Conservation (phyloP, 2,797 vertebrate species). For the Buphagus erythrorhynchus region DNA sequence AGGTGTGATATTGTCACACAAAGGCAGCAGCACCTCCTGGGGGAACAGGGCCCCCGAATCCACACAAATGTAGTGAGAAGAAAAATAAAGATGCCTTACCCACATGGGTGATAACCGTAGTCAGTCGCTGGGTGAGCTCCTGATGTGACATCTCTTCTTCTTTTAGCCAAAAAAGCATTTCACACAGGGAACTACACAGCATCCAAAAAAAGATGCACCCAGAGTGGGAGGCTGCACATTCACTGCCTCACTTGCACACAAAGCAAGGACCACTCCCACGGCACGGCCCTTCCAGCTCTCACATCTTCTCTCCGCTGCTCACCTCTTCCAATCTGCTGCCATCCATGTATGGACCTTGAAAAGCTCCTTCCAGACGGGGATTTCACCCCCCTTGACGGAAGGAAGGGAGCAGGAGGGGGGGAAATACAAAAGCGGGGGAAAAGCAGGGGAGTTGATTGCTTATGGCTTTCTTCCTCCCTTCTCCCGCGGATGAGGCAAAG, state of each 20-base stretch:
- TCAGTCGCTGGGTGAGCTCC: constrained; percentile 89
- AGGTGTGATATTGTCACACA: constrained; percentile 53
- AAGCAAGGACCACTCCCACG: constrained; percentile 75
- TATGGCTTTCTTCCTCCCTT: constrained; percentile 32
- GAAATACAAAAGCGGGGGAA: background rate
- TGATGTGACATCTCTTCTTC: constrained; percentile 94
- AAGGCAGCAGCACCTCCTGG: constrained; percentile 14
- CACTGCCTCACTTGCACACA: constrained; percentile 55
- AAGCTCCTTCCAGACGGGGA: background rate
- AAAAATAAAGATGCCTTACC: constrained; percentile 81
- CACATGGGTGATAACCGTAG: constrained; percentile 92
- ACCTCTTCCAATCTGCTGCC: background rate
- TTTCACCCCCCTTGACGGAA: background rate
- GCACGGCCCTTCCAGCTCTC: constrained; percentile 48
- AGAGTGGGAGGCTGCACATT: constrained; percentile 56
- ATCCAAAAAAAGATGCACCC: constrained; percentile 55
- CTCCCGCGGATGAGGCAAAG: constrained; percentile 76
- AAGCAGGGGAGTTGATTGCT: constrained; percentile 31
- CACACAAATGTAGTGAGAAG: background rate
- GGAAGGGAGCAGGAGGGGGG: background rate
- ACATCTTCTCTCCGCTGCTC: constrained; percentile 46
- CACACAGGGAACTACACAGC: constrained; percentile 66
- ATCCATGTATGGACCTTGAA: background rate
- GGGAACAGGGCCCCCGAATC: background rate
- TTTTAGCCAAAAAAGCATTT: constrained; percentile 91